Base-by-base conservation (phyloP, 23 tunicate species). In the Styela clava region DNA sequence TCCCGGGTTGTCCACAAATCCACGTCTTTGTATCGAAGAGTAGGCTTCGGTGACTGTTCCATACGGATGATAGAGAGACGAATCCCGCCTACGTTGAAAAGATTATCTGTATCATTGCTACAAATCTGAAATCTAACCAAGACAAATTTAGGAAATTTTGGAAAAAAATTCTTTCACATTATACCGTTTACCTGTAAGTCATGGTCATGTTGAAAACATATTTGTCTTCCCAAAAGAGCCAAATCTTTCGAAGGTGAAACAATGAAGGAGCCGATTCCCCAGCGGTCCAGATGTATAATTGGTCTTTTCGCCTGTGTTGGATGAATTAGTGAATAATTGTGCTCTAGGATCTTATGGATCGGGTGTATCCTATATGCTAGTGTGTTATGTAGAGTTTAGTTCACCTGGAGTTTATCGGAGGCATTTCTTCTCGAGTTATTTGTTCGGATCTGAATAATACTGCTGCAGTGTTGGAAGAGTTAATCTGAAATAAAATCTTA, bases 151-250 rank as follows among this genome's bases (percentile, higher is more conserved):
- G n/a, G n/a, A n/a, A n/a, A n/a, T n/a, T n/a, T n/a, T n/a, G n/a
- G n/a, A n/a, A n/a, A n/a, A n/a, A n/a, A n/a, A n/a, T n/a, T n/a
- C n/a, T n/a, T n/a, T n/a, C n/a, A n/a, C n/a, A n/a, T n/a, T n/a
- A n/a, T n/a, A n/a, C n/a, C n/a, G n/a, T 44, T 44, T 16, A 73
- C 78, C 78, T 73, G 78, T 16, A 73, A 16, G 34, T 73, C 78
- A 73, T 34, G 0, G 78, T 73, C 56, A 73, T 34, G 44, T 73
- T 73, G 78, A 73, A 73, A 0, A n/a, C 22, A 31, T 33, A 73
- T 33, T 73, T 73, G 22, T 27, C n/a, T 73, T 73, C 78, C 78
- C 78, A 73, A 24, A 73, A 35, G 56, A 73, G 27, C 52, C 52
- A 73, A 0, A 24, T 73, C 22, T 73, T 32, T 18, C 78, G 52